Evolutionary conservation across 2,888 invertebrate species (phyloP).

Genomic region (Timema podura): DNA sequence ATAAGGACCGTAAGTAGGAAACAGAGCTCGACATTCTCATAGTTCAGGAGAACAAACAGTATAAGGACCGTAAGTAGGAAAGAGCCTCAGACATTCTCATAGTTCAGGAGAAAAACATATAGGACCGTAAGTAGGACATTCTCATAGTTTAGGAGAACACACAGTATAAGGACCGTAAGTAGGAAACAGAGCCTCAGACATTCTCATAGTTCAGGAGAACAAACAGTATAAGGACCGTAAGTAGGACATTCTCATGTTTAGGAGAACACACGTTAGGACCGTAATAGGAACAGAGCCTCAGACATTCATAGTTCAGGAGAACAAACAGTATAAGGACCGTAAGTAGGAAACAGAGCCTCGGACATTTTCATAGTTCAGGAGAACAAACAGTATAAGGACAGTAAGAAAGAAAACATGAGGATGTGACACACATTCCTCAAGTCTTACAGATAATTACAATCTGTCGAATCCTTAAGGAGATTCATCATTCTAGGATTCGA

Average conservation of each 20-base stretch:
- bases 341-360: no score
- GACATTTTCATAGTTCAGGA: constrained; percentile 66
- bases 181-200: no score
- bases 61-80: constrained; percentile 48
- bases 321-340: constrained; percentile 56
- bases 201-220: constrained; percentile 62
- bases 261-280: constrained; percentile 44
- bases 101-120: constrained; percentile 63
- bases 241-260: constrained; percentile 55
- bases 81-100: constrained; percentile 65
- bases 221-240: constrained; percentile 55
- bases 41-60: constrained; percentile 63
- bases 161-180: constrained; percentile 52
- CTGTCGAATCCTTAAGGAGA: no score
- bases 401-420: no score
- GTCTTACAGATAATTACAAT: no score
- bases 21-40: constrained; percentile 61
- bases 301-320: constrained; percentile 64
- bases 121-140: constrained; percentile 51
- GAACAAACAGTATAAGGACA: constrained; percentile 55
- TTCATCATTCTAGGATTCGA: no score
- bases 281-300: constrained; percentile 53
- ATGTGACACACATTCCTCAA: no score
- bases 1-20: constrained; percentile 45
- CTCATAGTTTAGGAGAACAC: constrained; percentile 64